Conservation (phyloP, 2,888 invertebrate genomes). For the Eueremaeus valkanovi region DNA sequence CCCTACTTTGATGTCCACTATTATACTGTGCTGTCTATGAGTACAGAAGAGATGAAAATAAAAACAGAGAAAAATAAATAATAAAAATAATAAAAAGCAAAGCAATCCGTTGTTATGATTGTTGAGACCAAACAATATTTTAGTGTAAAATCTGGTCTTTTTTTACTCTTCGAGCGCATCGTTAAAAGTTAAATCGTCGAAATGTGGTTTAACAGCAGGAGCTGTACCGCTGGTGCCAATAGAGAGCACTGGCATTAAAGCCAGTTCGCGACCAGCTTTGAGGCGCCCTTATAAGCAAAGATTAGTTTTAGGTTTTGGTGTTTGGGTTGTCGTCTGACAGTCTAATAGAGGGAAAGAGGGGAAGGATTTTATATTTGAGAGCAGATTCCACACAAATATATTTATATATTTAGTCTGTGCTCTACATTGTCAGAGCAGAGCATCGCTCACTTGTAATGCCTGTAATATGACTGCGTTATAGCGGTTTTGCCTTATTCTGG, state of each 20-base stretch:
- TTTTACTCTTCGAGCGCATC: not conserved
- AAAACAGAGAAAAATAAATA: not conserved
- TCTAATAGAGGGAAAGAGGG: not conserved
- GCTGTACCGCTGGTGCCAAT: conserved; percentile 8
- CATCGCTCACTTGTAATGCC: not conserved
- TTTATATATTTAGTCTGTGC: conserved; percentile 22
- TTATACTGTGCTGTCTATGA: not conserved
- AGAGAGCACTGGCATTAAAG: conserved; percentile 5
- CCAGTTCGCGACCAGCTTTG: conserved; percentile 18
- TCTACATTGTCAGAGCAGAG: not conserved
- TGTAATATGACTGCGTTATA: conserved; percentile 26
- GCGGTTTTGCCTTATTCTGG: conserved; percentile 8
- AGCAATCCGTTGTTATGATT: not conserved
- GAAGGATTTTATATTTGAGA: not conserved
- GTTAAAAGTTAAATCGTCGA: conserved; percentile 30
- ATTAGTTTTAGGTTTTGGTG: conserved; percentile 25
- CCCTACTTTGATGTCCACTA: conserved; percentile 1
- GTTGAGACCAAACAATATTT: not conserved
- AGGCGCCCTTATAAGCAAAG: conserved; percentile 10
- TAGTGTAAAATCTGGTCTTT: not conserved
- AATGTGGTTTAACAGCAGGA: conserved; percentile 35
- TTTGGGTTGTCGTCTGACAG: conserved; percentile 13
- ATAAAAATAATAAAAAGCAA: not conserved
- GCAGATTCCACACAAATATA: conserved; percentile 22
- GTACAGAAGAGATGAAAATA: not conserved